These are phyloP conservation scores for Cottus gobio DNA, from an alignment of 2,113 vertebrate species.

Conservation along the genomic window DNA sequence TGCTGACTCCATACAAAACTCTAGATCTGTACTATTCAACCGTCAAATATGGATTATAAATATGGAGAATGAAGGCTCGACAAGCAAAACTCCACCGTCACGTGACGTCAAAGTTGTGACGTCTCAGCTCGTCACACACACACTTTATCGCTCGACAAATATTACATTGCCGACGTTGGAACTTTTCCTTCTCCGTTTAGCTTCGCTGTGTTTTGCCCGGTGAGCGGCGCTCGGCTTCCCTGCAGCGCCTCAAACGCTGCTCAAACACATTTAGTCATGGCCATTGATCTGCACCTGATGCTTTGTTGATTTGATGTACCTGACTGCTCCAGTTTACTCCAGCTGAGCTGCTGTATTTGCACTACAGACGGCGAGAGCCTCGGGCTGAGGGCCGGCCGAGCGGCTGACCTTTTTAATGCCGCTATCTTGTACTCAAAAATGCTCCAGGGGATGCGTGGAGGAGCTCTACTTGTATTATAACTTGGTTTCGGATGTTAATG, in stretches of 20 bases:
- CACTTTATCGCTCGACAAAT: not conserved
- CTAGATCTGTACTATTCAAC: too few species aligned
- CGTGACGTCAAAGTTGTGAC: conserved; percentile 3
- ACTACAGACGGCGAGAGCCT: conserved; percentile 12
- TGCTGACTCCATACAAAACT: too few species aligned
- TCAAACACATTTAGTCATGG: conserved; percentile 36
- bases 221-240: not conserved
- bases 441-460: not conserved
- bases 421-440: not conserved
- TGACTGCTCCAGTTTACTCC: conserved; percentile 33
- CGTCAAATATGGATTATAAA: not conserved
- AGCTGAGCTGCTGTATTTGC: conserved; percentile 27
- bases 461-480: not conserved
- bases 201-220: not conserved
- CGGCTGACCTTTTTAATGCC: not conserved
- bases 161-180: not conserved
- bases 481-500: not conserved
- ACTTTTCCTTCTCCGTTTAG: not conserved
- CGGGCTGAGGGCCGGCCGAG: not conserved
- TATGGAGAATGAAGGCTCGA: not conserved
- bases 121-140: conserved; percentile 1
- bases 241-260: conserved; percentile 1
- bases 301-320: conserved; percentile 51
- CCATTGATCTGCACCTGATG: conserved; percentile 50
- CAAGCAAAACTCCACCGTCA: conserved; percentile 4